phyloP scores from a whole-genome alignment of 2,797 vertebrate species.

The Sylvia borin region DNA sequence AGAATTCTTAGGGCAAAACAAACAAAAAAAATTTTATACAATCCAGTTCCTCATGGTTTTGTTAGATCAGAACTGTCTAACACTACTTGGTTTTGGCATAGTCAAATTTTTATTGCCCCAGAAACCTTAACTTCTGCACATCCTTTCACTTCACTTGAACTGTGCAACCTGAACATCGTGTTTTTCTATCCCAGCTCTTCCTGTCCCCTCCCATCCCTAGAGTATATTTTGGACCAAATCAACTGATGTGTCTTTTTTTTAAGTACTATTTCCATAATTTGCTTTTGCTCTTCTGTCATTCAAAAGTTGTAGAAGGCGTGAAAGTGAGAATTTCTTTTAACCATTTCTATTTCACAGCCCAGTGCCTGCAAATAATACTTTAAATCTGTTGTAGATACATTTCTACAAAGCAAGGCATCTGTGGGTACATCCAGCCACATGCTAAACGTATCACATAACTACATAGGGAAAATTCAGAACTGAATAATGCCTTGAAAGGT shows the following conservation, averaged over 20 bases:
- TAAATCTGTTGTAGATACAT: neutral
- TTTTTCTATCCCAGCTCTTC: constrained; percentile 48
- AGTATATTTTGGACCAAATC: constrained; percentile 37
- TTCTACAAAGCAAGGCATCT: neutral
- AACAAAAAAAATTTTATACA: neutral
- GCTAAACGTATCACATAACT: neutral
- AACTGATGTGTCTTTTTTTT: neutral
- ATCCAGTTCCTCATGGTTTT: neutral
- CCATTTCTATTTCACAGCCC: neutral
- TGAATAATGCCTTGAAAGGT: constrained; percentile 68
- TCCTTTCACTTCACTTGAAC: constrained; percentile 37
- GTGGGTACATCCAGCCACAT: neutral
- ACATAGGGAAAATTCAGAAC: constrained; percentile 18
- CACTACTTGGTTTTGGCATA: neutral
- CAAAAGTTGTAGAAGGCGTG: neutral
- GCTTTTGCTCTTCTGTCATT: constrained; percentile 19
- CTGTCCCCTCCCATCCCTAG: constrained; percentile 52
- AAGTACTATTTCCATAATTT: constrained; percentile 29
- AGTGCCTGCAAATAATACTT: neutral
- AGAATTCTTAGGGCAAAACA: neutral
- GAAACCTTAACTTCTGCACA: neutral
- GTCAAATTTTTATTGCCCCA: neutral
- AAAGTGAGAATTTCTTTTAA: neutral
- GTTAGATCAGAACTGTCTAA: neutral
- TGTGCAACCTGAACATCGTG: constrained; percentile 57